Evolutionary conservation across 2,888 invertebrate genomes (phyloP).

Genomic region (Apamea crenata): DNA sequence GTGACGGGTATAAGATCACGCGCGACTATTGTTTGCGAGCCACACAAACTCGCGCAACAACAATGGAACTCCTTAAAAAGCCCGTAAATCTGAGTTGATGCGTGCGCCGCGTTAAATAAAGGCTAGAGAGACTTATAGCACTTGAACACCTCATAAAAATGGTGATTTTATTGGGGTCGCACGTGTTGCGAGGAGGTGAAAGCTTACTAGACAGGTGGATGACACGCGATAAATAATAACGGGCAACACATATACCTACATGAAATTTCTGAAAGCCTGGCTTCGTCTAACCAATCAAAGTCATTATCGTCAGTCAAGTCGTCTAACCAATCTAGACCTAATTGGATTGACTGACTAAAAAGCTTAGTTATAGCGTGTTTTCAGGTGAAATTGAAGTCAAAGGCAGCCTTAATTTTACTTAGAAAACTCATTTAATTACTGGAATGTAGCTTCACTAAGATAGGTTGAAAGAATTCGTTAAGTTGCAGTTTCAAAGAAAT

Average conservation of each 20-base stretch:
- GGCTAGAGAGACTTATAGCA: constrained; percentile 76
- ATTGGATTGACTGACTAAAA: constrained; percentile 16
- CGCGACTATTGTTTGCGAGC: constrained; percentile 63
- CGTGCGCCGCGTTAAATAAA: constrained; percentile 75
- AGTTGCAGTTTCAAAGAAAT: constrained; percentile 70
- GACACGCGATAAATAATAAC: constrained; percentile 43
- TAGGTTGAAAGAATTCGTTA: constrained; percentile 60
- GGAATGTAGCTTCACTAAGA: constrained; percentile 53
- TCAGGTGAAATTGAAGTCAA: constrained; percentile 31
- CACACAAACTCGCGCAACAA: constrained; percentile 64
- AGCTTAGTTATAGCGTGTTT: constrained; percentile 13
- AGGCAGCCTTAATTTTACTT: constrained; percentile 33
- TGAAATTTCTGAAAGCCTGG: constrained; percentile 4
- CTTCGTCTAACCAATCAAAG: not conserved
- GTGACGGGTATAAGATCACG: constrained; percentile 61
- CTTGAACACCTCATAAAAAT: constrained; percentile 81
- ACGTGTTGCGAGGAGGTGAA: constrained; percentile 69
- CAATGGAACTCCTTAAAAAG: constrained; percentile 70
- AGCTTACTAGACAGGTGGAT: constrained; percentile 50
- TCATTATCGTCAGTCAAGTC: too few relatives aligned
- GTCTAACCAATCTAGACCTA: constrained; percentile 3
- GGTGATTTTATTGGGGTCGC: constrained; percentile 80
- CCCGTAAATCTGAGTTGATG: constrained; percentile 75
- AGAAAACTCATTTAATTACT: constrained; percentile 59
- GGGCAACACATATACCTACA: constrained; percentile 11